These are phyloP conservation scores for Lissonota sp. DNA, from an alignment of 2,888 invertebrate species.

Conservation along the genomic window DNA sequence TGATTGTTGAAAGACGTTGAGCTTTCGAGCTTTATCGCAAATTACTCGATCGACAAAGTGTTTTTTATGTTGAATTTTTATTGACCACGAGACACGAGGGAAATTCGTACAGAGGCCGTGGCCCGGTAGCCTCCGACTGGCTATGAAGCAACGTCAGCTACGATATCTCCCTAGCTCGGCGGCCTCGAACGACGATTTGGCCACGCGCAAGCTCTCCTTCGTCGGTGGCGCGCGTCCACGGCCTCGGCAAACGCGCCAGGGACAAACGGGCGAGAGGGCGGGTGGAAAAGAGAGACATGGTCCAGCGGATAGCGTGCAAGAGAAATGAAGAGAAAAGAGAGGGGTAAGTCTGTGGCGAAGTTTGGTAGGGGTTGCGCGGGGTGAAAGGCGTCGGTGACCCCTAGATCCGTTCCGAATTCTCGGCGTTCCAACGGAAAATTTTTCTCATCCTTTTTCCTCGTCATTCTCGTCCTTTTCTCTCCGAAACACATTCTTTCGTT, in stretches of 20 bases:
- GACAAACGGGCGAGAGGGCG: slow-evolving; percentile 19
- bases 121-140: slow-evolving; percentile 79
- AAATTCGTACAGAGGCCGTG: slow-evolving; percentile 72
- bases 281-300: slow-evolving; percentile 33
- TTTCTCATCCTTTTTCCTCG: slow-evolving; percentile 21
- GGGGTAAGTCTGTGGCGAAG: slow-evolving; percentile 1
- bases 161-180: slow-evolving; percentile 65
- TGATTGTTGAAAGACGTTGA: slow-evolving; percentile 23
- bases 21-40: slow-evolving; percentile 18
- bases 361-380: slow-evolving; percentile 6
- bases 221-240: slow-evolving; percentile 51
- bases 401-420: slow-evolving; percentile 56
- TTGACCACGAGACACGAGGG: neutral
- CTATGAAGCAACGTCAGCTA: slow-evolving; percentile 67
- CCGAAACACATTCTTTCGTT: slow-evolving; percentile 7
- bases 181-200: slow-evolving; percentile 62
- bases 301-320: slow-evolving; percentile 23
- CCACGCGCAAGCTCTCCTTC: slow-evolving; percentile 76
- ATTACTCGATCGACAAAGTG: slow-evolving; percentile 2
- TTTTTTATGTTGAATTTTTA: neutral
- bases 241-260: slow-evolving; percentile 51
- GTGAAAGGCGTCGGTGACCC: slow-evolving; percentile 51
- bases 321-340: slow-evolving; percentile 19
- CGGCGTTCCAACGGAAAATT: slow-evolving; percentile 54
- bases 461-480: neutral